Evolutionary conservation across 1,140 invertebrate species (phyloP).

Genomic region (Calephelis virginiensis): DNA sequence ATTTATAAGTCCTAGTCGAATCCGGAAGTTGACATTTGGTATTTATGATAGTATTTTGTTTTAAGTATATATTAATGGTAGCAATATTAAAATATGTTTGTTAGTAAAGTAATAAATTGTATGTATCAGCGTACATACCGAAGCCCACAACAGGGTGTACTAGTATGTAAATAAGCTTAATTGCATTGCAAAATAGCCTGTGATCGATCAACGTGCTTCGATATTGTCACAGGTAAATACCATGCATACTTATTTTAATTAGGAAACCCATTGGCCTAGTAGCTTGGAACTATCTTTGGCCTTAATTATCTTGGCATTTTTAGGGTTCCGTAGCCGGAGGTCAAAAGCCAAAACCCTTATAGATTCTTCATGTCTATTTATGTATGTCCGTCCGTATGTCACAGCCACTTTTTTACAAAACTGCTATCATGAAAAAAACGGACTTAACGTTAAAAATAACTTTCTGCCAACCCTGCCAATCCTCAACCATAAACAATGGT

Average conservation of each 20-base stretch:
- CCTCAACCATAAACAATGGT: conserved; percentile 1
- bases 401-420: too few relatives aligned
- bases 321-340: too few relatives aligned
- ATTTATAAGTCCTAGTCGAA: too few relatives aligned
- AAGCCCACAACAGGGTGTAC: conserved; percentile 8
- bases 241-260: conserved; percentile 6
- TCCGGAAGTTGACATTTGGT: too few relatives aligned
- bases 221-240: conserved; percentile 22
- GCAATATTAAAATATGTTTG: neutral
- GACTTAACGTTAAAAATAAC: too few relatives aligned
- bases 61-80: neutral
- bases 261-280: conserved; percentile 1
- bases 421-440: too few relatives aligned
- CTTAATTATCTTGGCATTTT: too few relatives aligned
- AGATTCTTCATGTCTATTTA: too few relatives aligned
- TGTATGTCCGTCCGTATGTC: too few relatives aligned
- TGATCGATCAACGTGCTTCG: conserved; percentile 18
- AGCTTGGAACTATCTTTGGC: neutral
- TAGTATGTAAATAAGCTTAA: conserved; percentile 27
- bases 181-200: conserved; percentile 30
- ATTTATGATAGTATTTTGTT: too few relatives aligned
- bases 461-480: neutral
- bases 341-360: too few relatives aligned
- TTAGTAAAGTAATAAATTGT: neutral
- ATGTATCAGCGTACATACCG: neutral